Base-by-base conservation (phyloP, 2,888 invertebrate genomes). In the Dorcus parallelipipedus region DNA sequence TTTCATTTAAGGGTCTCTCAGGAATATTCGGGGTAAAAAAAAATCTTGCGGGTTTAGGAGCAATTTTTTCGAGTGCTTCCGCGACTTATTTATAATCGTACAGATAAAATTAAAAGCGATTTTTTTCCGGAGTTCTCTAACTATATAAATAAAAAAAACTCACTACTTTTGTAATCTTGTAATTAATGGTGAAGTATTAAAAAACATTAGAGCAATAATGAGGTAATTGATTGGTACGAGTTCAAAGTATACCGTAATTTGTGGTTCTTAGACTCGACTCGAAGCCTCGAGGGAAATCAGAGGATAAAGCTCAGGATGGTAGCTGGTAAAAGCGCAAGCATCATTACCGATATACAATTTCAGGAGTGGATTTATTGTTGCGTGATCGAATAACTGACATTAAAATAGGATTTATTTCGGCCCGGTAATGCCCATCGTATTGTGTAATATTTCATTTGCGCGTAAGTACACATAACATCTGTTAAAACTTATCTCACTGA, bases 1-100 rank as follows among this genome's bases (percentile, higher is more conserved):
- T 73, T 71, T 68, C 73, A 72, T 73, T 73, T 71, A 68, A 67
- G 67, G 59, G 67, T 69, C 70, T 69, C 70, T 64, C 58, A 68
- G 69, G 61, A 61, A 67, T 20, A 20, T 20, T 20, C 20, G 20
- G 20, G 20, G 20, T 20, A 20, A 20, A 20, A 20, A 20, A 20
- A 20, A 20, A 20, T 20, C 20, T 20, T 20, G 20, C 20, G 20
- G 20, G 20, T 3, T 20, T 20, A 20, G 20, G 3, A 20, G 20
- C 20, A 20, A 20, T 20, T 20, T 20, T 20, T 20, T 20, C 20
- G 20, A 20, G 20, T 20, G 20, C 20, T 20, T 20, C 20, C 20
- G 20, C 20, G 20, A 20, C 20, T 20, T 20, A 20, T 20, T 3
- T 20, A 3, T 20, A 20, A 20, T 20, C 3, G 20, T 20, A 20